A percentile compares a stretch with the other conserved stretches of the same genome.
Evolutionary conservation across 1,140 invertebrate species (phyloP).

Genomic region (Streblospio benedicti): DNA sequence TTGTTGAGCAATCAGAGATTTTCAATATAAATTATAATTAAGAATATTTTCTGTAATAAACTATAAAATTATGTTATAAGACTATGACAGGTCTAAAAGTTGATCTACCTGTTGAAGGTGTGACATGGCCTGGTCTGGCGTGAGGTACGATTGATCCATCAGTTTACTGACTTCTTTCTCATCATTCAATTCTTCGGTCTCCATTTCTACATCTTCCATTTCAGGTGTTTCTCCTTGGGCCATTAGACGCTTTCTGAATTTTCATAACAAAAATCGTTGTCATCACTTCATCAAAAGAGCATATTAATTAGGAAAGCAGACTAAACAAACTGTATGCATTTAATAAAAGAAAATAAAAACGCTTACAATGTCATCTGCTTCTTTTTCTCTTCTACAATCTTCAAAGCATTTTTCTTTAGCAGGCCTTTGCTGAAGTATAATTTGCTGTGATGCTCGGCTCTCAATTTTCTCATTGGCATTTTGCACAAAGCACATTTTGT

Average conservation of each 20-base stretch:
- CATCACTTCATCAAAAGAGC: not conserved
- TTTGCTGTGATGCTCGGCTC: constrained; percentile 24
- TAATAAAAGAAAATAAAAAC: not conserved
- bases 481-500: constrained; percentile 37
- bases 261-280: not conserved
- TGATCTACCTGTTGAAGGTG: constrained; percentile 61
- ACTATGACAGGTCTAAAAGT: too few species aligned
- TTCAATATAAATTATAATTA: too few species aligned
- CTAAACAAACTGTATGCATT: not conserved
- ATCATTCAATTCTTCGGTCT: not conserved
- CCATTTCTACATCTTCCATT: constrained; percentile 7
- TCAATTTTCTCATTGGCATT: constrained; percentile 13
- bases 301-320: not conserved
- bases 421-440: constrained; percentile 15
- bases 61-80: too few species aligned
- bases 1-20: too few species aligned
- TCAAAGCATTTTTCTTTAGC: not conserved
- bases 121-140: constrained; percentile 49
- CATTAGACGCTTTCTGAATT: not conserved
- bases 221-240: constrained; percentile 14
- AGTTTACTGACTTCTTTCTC: constrained; percentile 11
- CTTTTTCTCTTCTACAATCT: not conserved
- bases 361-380: not conserved
- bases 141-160: constrained; percentile 34
- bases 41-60: too few species aligned